phyloP scores from a whole-genome alignment of 2,113 vertebrate genomes.

The Ardeotis arabs region DNA sequence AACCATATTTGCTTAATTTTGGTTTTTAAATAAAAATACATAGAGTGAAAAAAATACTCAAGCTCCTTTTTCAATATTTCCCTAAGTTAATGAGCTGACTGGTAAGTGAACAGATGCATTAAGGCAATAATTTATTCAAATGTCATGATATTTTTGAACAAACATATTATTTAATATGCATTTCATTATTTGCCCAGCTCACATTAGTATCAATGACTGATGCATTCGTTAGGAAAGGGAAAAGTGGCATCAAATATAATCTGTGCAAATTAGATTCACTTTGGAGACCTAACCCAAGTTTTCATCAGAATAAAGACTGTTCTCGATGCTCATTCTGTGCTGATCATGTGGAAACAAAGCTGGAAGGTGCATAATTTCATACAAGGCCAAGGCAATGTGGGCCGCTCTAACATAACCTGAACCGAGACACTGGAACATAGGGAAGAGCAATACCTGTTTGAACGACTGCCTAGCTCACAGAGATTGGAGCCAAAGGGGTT shows the following conservation, averaged over 20 bases:
- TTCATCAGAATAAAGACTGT: neutral
- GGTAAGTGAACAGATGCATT: conserved; percentile 64
- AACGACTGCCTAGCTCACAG: neutral
- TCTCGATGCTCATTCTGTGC: neutral
- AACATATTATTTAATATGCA: conserved; percentile 62
- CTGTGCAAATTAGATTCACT: conserved; percentile 44
- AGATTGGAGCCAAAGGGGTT: neutral
- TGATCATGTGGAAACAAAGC: neutral
- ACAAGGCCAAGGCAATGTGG: neutral
- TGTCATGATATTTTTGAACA: conserved; percentile 62
- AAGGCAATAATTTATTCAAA: conserved; percentile 65
- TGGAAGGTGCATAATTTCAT: conserved; percentile 11
- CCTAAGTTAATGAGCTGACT: conserved; percentile 53
- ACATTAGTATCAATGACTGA: conserved; percentile 61
- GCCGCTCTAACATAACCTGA: neutral
- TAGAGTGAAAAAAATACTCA: conserved; percentile 34
- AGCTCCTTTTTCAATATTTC: conserved; percentile 54
- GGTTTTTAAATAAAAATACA: conserved; percentile 47
- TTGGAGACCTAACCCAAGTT: conserved; percentile 9
- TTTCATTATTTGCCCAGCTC: conserved; percentile 50
- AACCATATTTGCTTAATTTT: conserved; percentile 43
- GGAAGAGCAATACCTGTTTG: neutral
- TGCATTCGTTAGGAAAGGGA: conserved; percentile 39
- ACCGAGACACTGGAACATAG: neutral
- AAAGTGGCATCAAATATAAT: conserved; percentile 53